phyloP scores from a whole-genome alignment of 2,113 vertebrate genomes.

The Equus przewalskii region DNA sequence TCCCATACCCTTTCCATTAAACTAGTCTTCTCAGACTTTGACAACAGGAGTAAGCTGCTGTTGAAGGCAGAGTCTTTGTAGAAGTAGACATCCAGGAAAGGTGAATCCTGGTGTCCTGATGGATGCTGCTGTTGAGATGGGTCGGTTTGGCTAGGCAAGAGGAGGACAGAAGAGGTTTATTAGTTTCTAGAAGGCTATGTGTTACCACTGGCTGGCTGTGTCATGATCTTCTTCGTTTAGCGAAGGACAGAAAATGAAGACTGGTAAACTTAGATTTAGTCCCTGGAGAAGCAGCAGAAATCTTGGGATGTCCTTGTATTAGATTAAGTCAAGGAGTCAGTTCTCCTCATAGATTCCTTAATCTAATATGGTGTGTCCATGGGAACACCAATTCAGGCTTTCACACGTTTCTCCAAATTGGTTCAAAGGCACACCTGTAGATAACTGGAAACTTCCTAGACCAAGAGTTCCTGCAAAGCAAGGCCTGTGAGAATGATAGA shows the following conservation, averaged over 20 bases:
- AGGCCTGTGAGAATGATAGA: background rate
- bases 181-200: background rate
- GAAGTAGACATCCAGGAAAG: background rate
- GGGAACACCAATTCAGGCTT: background rate
- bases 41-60: background rate
- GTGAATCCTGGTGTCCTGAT: background rate
- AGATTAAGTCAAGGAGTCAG: background rate
- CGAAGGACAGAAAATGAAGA: background rate
- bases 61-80: background rate
- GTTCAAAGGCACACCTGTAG: background rate
- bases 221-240: background rate
- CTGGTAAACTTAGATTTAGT: background rate
- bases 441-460: background rate
- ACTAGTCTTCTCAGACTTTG: background rate
- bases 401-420: background rate
- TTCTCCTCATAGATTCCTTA: background rate
- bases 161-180: background rate
- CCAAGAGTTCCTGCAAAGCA: background rate
- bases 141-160: background rate
- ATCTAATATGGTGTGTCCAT: background rate
- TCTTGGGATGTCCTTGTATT: background rate
- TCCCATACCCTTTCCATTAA: background rate
- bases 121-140: background rate
- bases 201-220: background rate
- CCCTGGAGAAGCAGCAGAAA: background rate